Conservation (phyloP, 64 coral and sea anemone species). For the Acropora tenuis region DNA sequence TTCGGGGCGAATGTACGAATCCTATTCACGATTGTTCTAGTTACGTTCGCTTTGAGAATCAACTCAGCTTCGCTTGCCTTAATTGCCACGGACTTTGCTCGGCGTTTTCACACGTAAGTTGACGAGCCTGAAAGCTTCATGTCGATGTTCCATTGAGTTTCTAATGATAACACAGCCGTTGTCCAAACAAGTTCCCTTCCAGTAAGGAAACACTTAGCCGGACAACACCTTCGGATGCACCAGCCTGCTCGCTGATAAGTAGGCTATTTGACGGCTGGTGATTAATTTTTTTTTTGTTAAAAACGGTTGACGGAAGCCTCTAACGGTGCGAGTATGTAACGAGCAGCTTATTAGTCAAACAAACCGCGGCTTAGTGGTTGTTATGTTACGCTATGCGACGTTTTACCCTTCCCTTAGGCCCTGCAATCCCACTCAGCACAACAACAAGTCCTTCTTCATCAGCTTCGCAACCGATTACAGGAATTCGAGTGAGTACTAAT, state of each 20-base stretch:
- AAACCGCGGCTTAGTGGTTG: too few relatives aligned
- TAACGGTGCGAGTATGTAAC: too few relatives aligned
- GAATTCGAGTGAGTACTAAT: slow-evolving; percentile 73
- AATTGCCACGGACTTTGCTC: slow-evolving; percentile 88
- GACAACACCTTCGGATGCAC: too few relatives aligned
- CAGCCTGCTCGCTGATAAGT: too few relatives aligned
- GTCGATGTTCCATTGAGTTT: neutral
- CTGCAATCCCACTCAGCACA: slow-evolving; percentile 89
- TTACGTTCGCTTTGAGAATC: slow-evolving; percentile 88
- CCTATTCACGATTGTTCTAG: slow-evolving; percentile 72
- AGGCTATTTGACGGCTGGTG: too few relatives aligned
- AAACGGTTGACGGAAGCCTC: too few relatives aligned
- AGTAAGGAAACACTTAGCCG: too few relatives aligned
- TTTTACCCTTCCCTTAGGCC: slow-evolving; percentile 37
- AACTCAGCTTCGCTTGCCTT: slow-evolving; percentile 81
- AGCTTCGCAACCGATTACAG: slow-evolving; percentile 82
- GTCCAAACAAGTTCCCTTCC: too few relatives aligned
- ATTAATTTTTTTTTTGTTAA: too few relatives aligned
- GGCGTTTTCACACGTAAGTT: slow-evolving; percentile 84
- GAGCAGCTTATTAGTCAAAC: too few relatives aligned
- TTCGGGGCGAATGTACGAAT: slow-evolving; percentile 84
- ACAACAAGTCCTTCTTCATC: slow-evolving; percentile 94
- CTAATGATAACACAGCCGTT: too few relatives aligned
- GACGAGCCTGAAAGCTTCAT: neutral
- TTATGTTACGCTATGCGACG: too few relatives aligned